These are phyloP conservation scores for Drosophila bunnanda DNA, from an alignment of 2,888 invertebrate species.

Conservation along the genomic window DNA sequence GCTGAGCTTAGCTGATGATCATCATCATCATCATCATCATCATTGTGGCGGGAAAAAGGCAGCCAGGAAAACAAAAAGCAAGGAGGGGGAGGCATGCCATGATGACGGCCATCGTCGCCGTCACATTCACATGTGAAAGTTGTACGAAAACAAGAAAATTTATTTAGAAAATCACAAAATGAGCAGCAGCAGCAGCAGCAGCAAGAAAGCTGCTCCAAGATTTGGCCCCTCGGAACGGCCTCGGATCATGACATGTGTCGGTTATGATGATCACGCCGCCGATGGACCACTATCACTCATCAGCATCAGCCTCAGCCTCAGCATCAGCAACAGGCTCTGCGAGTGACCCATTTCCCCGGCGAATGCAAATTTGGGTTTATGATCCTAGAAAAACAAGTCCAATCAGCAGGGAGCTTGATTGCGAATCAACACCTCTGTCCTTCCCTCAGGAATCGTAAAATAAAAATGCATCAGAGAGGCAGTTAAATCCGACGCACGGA, in stretches of 20 bases:
- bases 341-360: conserved; percentile 28
- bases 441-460: conserved; percentile 2
- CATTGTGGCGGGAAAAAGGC: neutral
- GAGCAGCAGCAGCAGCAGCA: conserved; percentile 19
- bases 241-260: conserved; percentile 66
- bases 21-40: conserved; percentile 4
- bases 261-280: conserved; percentile 55
- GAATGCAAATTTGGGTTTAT: conserved; percentile 11
- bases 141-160: conserved; percentile 68
- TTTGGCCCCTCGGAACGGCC: conserved; percentile 43
- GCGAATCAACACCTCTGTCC: conserved; percentile 7
- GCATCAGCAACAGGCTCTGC: neutral
- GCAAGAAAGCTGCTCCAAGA: conserved; percentile 29
- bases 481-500: neutral
- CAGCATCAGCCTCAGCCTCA: conserved; percentile 1
- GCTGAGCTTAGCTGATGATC: neutral
- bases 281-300: conserved; percentile 47
- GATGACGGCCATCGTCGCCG: conserved; percentile 55
- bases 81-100: conserved; percentile 30
- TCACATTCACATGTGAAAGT: conserved; percentile 74
- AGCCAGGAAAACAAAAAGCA: conserved; percentile 10
- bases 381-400: conserved; percentile 4
- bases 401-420: conserved; percentile 26
- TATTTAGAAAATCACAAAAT: conserved; percentile 62
- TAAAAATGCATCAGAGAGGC: neutral